Evolutionary conservation across 2,113 vertebrate genomes (phyloP), one percentile per base, ranked within the genome.

Genomic region (Gambusia affinis): DNA sequence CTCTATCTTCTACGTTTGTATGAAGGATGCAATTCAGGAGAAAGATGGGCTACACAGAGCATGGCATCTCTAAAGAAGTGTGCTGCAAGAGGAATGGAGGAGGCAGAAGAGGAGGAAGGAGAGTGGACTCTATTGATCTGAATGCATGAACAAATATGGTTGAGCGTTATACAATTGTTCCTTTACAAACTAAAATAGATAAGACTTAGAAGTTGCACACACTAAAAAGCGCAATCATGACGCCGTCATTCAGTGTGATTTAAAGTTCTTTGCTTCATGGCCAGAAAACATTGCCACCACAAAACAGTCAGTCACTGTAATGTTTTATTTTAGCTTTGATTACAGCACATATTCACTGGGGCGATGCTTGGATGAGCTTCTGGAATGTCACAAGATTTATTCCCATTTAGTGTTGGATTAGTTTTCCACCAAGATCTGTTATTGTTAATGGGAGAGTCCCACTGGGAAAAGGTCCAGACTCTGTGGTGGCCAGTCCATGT

Each of bases 131-230:
- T 68, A 87, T 86, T 77, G 76, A 80, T 85, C 42, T 63, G 54
- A 82, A 82, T 70, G 73, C 81, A 89, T 76, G 78, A 79, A 76
- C 79, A 82, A 63, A 67, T 87, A 80, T 75, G 83, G 83, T 31
- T 44, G 30, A 60, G 67, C 73, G 80, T 89, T 91, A 87, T 44
- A 85, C 79, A 87, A 87, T 44, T 76, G 70, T 78, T 75, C 29
- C 68, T 47, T 27, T 15, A 8, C 14, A 14, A 39, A 79, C 67
- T 6, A 79, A 67, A 77, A 72, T 24, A 54, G 15, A 75, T 14
- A 17, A 47, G 51, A 57, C 47, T 60, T 68, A 73, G 79, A 86
- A 86, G 85, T 6, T 37, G 33, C 10, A 4, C 0, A 72, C 72
- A 72, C 65, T 60, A 78, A 76, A 83, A 39, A 82, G 71, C 66